A percentile compares a stretch with the other conserved stretches of the same genome.
phyloP scores from a whole-genome alignment of 2,888 invertebrate genomes.

The Plagiodera versicolora region DNA sequence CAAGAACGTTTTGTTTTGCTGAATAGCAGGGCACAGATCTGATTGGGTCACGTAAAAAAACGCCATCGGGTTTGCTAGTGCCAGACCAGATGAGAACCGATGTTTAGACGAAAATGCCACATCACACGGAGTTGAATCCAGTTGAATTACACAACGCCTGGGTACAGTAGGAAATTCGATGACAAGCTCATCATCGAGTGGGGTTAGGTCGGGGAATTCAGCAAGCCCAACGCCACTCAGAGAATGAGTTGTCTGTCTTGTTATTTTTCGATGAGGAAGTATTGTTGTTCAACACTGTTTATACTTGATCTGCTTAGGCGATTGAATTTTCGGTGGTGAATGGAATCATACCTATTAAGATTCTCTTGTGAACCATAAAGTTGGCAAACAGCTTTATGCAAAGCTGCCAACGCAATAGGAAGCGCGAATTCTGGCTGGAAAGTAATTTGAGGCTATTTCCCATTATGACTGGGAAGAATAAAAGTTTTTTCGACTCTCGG shows the following conservation, averaged over 20 bases:
- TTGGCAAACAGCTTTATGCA: constrained; percentile 1
- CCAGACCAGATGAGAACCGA: neutral
- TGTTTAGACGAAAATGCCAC: neutral
- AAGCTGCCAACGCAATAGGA: neutral
- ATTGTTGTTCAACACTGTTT: too few species aligned
- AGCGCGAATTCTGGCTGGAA: neutral
- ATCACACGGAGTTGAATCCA: neutral
- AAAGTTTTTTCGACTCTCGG: neutral
- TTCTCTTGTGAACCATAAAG: neutral
- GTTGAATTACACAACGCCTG: too few species aligned
- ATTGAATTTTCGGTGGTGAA: neutral
- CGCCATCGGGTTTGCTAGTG: neutral
- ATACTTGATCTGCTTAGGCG: neutral
- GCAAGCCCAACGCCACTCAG: too few species aligned
- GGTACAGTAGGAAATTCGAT: too few species aligned
- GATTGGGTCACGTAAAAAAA: neutral
- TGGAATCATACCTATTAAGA: neutral
- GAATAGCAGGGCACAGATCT: neutral
- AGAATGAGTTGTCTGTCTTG: too few species aligned
- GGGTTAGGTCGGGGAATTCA: too few species aligned
- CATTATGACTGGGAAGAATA: neutral
- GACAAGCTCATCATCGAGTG: too few species aligned
- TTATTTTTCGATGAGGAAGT: too few species aligned
- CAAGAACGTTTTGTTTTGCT: neutral
- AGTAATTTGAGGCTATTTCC: constrained; percentile 1